Conservation (phyloP, 2,888 invertebrate genomes). For the Zootermopsis nevadensis region DNA sequence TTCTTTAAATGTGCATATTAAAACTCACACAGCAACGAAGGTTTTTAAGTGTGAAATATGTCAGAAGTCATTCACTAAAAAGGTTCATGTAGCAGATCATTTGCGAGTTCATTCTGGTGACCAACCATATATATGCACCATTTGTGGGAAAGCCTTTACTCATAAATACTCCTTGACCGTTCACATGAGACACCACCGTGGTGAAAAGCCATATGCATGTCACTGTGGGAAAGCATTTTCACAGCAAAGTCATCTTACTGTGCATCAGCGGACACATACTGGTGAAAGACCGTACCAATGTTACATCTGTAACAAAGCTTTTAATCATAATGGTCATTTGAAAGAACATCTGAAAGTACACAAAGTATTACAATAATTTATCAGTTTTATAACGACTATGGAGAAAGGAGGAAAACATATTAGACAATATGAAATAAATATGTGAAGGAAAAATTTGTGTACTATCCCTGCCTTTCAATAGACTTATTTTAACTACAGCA, state of each 20-base stretch:
- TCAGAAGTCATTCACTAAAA: neutral
- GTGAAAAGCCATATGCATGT: neutral
- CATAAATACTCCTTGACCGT: conserved; percentile 2
- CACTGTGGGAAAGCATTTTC: neutral
- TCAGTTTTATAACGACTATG: no score
- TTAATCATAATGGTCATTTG: neutral
- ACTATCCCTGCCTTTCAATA: no score
- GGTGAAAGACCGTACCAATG: neutral
- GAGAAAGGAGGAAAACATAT: no score
- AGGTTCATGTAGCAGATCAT: neutral
- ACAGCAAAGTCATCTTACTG: conserved; percentile 9
- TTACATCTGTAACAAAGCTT: neutral
- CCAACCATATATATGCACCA: neutral
- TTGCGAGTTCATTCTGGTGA: neutral
- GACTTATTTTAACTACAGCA: no score
- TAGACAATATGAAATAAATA: no score
- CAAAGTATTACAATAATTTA: neutral
- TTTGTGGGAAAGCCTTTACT: neutral
- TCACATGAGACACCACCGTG: neutral
- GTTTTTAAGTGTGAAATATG: neutral
- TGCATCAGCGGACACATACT: neutral
- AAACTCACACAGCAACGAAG: neutral
- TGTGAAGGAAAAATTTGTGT: no score
- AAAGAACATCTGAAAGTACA: conserved; percentile 2
- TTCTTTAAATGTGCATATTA: neutral